Evolutionary conservation across 2,113 vertebrate species (phyloP), one percentile per base, ranked within the genome.

Genomic region (Bubo scandiacus): DNA sequence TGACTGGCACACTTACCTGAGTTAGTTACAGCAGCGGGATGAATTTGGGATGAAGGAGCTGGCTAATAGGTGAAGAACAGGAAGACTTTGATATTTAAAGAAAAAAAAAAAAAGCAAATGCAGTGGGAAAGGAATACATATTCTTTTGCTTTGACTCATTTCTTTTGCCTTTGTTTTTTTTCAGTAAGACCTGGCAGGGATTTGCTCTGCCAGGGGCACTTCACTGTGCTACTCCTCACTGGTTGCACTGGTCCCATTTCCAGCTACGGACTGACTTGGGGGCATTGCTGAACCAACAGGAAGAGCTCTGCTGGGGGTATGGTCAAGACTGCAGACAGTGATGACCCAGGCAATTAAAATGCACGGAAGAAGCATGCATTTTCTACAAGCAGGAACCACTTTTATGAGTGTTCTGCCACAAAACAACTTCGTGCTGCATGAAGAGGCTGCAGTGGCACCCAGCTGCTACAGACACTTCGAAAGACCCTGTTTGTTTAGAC

Each of bases 1-100:
- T 54, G 67, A 77, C 51, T 72, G 81, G 67, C 45, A 94, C 34
- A 16, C 63, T 93, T 95, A 82, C 67, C 82, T 84, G 59, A 88
- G 29, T 58, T 95, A 68, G 61, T 87, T 94, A 85, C 42, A 96
- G 91, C 88, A 97, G 82, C 79, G 81, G 95, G 91, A 96, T 94
- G 88, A 91, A 88, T 92, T 89, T 83, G 74, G 86, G 85, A 78
- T 55, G 78, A 75, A 84, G 85, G n/a, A 89, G 42, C 58, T 92
- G 58, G 70, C 45, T 94, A 40, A 70, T 36, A 59, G 6, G 16
- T 36, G 36, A 63, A 55, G 22, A 94, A 89, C 43, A 78, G n/a
- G n/a, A 86, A 93, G 59, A 87, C 47, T 71, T 92, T 8, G 26
- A 71, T 85, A 70, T 49, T 77, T 38, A n/a, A 16, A 51, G 29